phyloP scores from a whole-genome alignment of 2,888 invertebrate genomes.

The Anarsia innoxiella region DNA sequence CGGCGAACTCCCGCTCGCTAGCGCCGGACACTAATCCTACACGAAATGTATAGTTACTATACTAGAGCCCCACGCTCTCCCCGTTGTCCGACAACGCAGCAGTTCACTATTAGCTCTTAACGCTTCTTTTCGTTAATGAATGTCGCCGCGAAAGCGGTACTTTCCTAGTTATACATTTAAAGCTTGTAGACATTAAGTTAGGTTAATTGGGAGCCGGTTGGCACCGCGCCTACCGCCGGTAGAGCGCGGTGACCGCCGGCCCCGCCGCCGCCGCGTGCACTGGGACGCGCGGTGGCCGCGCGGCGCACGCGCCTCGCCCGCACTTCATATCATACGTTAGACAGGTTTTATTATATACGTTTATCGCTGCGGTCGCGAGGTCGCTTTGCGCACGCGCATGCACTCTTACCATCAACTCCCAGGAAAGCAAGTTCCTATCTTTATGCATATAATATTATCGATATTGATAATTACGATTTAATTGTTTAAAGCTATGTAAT shows the following conservation, averaged over 20 bases:
- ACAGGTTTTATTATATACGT: constrained; percentile 74
- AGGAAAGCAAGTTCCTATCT: constrained; percentile 77
- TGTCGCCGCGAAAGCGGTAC: constrained; percentile 58
- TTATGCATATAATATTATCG: constrained; percentile 77
- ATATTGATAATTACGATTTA: constrained; percentile 77
- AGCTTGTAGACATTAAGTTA: constrained; percentile 72
- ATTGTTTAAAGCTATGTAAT: constrained; percentile 77
- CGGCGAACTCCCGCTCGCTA: constrained; percentile 75
- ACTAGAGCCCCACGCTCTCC: constrained; percentile 68
- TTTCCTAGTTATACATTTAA: constrained; percentile 72
- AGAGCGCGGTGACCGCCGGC: constrained; percentile 23
- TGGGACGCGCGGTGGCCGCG: constrained; percentile 60
- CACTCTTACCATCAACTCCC: constrained; percentile 70
- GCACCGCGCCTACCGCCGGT: constrained; percentile 34
- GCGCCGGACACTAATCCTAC: constrained; percentile 73
- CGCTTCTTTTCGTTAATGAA: constrained; percentile 71
- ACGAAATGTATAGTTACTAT: constrained; percentile 75
- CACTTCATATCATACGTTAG: constrained; percentile 74
- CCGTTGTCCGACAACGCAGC: constrained; percentile 75
- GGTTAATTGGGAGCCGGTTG: constrained; percentile 58
- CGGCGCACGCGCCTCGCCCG: constrained; percentile 34
- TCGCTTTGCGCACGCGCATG: constrained; percentile 61
- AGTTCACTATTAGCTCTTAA: constrained; percentile 76
- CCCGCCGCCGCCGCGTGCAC: constrained; percentile 55
- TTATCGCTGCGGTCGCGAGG: constrained; percentile 64